Conservation (phyloP, 2,797 vertebrate species). For the Hipposideros larvatus region DNA sequence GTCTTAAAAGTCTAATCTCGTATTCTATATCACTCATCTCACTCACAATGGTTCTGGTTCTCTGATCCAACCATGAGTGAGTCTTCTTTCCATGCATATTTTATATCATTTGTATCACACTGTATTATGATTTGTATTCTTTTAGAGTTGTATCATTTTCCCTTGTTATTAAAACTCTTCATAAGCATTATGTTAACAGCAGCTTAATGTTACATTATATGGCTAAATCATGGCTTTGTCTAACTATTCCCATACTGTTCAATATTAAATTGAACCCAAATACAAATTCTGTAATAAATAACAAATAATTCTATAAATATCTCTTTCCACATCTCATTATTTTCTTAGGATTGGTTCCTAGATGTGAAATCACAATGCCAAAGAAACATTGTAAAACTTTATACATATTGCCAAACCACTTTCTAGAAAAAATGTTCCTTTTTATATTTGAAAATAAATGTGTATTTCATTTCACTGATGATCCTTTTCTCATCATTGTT, state of each 20-base stretch:
- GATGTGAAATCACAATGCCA: background rate
- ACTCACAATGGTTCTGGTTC: background rate
- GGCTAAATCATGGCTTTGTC: background rate
- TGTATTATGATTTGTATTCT: background rate
- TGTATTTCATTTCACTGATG: background rate
- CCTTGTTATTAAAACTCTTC: background rate
- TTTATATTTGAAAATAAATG: constrained; percentile 19
- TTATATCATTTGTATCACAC: background rate
- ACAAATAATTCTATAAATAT: constrained; percentile 23
- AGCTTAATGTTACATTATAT: background rate
- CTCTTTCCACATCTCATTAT: constrained; percentile 8
- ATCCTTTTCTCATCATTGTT: background rate
- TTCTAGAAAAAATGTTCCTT: background rate
- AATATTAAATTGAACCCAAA: background rate
- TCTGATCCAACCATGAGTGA: background rate
- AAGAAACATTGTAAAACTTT: constrained; percentile 6
- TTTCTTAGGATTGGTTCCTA: constrained; percentile 14
- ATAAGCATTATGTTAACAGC: background rate
- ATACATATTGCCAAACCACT: background rate
- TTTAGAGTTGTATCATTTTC: background rate
- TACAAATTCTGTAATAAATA: background rate
- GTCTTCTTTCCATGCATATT: background rate
- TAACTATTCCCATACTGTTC: background rate
- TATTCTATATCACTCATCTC: background rate
- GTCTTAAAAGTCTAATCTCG: background rate